Evolutionary conservation across 2,888 invertebrate species (phyloP).

Genomic region (Protonemura montana): DNA sequence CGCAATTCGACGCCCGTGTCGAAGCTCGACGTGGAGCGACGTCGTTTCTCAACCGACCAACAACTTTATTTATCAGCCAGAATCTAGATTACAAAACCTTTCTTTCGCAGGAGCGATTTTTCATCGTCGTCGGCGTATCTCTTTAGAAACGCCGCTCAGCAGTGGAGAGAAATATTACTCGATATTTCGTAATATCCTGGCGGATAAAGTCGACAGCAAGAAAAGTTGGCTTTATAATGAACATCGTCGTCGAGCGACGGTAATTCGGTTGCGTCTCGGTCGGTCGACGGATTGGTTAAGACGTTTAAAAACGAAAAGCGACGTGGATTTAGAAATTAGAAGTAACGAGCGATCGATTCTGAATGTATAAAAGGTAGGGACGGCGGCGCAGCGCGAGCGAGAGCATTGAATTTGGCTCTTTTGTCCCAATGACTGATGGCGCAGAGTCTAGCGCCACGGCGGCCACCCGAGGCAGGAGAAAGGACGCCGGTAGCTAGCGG

Average conservation of each 20-base stretch:
- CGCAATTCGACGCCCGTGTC: background rate
- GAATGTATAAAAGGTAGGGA: conserved; percentile 7
- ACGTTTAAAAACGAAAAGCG: conserved; percentile 16
- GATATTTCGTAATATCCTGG: conserved; percentile 36
- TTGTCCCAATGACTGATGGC: conserved; percentile 29
- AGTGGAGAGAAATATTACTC: conserved; percentile 29
- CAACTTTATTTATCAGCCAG: conserved; percentile 35
- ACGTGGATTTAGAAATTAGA: conserved; percentile 28
- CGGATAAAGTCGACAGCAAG: conserved; percentile 16
- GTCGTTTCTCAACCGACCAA: background rate
- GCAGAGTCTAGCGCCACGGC: background rate
- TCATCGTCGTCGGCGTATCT: conserved; percentile 25
- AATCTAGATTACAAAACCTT: conserved; percentile 24
- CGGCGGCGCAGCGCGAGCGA: background rate
- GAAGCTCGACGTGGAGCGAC: no score
- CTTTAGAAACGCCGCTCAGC: conserved; percentile 21
- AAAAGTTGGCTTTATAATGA: conserved; percentile 36
- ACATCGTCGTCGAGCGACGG: background rate
- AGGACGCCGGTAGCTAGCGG: background rate
- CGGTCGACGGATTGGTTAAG: conserved; percentile 7
- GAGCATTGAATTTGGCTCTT: conserved; percentile 16
- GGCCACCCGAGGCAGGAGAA: background rate
- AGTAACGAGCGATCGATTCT: conserved; percentile 32
- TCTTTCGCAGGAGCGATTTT: conserved; percentile 23
- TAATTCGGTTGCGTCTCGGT: background rate